Evolutionary conservation across 2,797 vertebrate genomes (phyloP), one percentile per base, ranked within the genome.

Genomic region (Esox masquinongy): DNA sequence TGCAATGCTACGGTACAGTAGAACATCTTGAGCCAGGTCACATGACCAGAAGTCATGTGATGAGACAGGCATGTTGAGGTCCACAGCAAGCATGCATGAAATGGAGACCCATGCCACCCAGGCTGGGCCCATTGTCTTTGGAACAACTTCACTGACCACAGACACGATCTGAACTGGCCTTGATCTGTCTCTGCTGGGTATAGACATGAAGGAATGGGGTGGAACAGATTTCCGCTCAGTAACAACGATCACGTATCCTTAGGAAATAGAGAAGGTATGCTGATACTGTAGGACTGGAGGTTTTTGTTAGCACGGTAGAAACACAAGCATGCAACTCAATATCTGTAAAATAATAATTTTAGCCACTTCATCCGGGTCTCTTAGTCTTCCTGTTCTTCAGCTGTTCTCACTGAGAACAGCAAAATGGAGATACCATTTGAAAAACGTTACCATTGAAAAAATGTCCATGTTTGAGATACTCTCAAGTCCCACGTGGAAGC

Each of bases 51-150:
- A 66, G 17, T 22, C 49, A 70, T 53, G 53, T 76, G 56, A 61
- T 12, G 68, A 39, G 50, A 75, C 77, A 72, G 76, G 22, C 56
- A 61, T 61, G 56, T 12, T 17, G 16, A 67, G 64, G 64, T 34
- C 64, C 84, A 72, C 43, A 67, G 66, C 76, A 77, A 11, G 82
- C 70, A 75, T 78, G 74, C 78, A 85, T 86, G 71, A 83, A 83
- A 83, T 70, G 53, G 34, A 85, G 75, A 84, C 24, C 56, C 24
- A 79, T 89, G 80, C 87, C 91, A 90, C 88, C 89, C 90, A 92
- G 56, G 76, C 76, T 80, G 59, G 24, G 69, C 75, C 71, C 78
- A 11, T 88, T 88, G 84, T 88, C 82, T 88, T 90, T 91, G 89
- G 91, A 91, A 47, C 39, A 74, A 75, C 70, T 70, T 82, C 80